Conservation (phyloP, 2,113 vertebrate species). For the Papio anubis region DNA sequence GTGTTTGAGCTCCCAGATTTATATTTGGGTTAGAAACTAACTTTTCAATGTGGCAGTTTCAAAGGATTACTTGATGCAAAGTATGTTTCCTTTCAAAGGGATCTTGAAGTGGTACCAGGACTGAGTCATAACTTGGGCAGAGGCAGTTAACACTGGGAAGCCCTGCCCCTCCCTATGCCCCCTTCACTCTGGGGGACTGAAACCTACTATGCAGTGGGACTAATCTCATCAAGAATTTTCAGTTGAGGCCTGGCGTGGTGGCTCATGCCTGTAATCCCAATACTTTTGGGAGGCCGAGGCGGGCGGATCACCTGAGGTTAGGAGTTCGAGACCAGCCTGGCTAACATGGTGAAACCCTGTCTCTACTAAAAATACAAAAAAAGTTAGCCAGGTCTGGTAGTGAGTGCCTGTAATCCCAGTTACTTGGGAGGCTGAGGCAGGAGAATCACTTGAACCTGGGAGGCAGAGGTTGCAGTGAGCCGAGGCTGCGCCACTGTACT, state of each 20-base stretch:
- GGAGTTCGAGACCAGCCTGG: no score
- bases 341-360: no score
- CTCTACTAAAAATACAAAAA: no score
- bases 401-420: no score
- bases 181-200: neutral
- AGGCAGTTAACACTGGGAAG: neutral
- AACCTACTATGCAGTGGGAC: neutral
- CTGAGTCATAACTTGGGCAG: neutral
- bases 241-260: neutral
- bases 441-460: no score
- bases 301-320: no score
- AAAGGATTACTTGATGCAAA: neutral
- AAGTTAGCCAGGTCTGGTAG: no score
- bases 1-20: neutral
- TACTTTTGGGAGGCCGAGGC: no score
- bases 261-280: no score
- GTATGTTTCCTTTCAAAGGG: neutral
- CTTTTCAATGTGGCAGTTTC: neutral
- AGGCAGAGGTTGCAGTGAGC: no score
- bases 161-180: neutral
- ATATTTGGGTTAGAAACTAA: neutral
- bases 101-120: neutral
- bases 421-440: no score
- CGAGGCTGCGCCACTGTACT: rapidly evolving
- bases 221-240: neutral